A percentile compares a stretch with the other conserved stretches of the same genome.
These are phyloP conservation scores for Erebia ligea DNA, from an alignment of 2,888 invertebrate species.

Conservation along the genomic window DNA sequence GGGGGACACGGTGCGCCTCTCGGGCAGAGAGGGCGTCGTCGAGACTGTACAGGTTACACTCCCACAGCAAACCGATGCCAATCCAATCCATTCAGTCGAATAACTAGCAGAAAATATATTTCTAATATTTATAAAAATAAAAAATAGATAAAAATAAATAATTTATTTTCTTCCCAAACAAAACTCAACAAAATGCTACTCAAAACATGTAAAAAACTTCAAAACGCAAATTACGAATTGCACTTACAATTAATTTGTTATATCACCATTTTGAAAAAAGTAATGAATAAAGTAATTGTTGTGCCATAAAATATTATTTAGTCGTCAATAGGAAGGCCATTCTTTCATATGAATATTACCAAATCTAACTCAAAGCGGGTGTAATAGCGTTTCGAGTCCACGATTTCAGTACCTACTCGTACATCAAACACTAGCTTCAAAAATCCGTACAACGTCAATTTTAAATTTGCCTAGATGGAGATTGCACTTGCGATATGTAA, in stretches of 20 bases:
- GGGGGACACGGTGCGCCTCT: constrained; percentile 84
- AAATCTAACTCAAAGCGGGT: no score
- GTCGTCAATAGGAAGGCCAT: no score
- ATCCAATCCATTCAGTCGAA: no score
- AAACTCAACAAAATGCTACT: not conserved
- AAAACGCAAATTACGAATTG: constrained; percentile 3
- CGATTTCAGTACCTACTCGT: no score
- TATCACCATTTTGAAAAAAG: not conserved
- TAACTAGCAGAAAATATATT: not conserved
- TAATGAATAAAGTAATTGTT: no score
- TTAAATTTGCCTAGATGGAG: not conserved
- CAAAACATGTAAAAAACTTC: not conserved
- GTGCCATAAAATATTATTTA: no score
- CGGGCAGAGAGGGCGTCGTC: constrained; percentile 72
- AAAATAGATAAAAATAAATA: not conserved
- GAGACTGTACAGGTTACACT: constrained; percentile 58
- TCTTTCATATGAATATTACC: no score
- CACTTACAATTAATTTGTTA: not conserved
- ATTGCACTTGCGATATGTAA: not conserved
- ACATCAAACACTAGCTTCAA: not conserved
- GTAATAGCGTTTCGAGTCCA: no score
- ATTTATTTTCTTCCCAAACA: constrained; percentile 1
- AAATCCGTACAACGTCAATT: no score
- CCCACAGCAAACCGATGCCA: not conserved
- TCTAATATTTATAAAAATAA: not conserved